Evolutionary conservation across 2,797 vertebrate species (phyloP).

Genomic region (Cryptoprocta ferox): DNA sequence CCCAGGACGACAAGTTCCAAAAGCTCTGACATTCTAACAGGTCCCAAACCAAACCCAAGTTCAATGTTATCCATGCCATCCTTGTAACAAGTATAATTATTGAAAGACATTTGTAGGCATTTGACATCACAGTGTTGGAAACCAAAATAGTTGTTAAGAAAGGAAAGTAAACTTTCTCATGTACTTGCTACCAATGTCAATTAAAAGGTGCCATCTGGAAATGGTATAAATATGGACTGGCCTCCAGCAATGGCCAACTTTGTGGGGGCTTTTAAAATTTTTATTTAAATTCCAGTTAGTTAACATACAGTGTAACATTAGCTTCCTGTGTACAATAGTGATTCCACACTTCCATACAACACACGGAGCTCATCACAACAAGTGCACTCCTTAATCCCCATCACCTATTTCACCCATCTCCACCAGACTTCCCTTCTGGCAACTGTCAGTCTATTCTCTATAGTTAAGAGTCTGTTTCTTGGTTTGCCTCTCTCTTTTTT

Average conservation of each 20-base stretch:
- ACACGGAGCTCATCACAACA: not conserved
- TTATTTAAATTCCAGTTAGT: not conserved
- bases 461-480: not conserved
- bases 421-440: not conserved
- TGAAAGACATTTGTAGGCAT: not conserved
- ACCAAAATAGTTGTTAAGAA: not conserved
- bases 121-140: not conserved
- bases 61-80: not conserved
- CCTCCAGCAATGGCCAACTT: not conserved
- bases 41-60: not conserved
- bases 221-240: not conserved
- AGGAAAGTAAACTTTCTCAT: conserved; percentile 30
- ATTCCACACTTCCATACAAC: not conserved
- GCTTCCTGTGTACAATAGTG: not conserved
- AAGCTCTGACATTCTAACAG: not conserved
- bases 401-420: not conserved
- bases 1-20: not conserved
- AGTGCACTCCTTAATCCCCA: not conserved
- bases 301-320: not conserved
- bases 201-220: not conserved
- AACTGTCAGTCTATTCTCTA: not conserved
- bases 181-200: not conserved
- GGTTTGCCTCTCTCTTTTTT: not conserved
- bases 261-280: not conserved
- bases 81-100: not conserved